Base-by-base conservation (phyloP, 2,113 vertebrate species). In the Hemiscyllium ocellatum region DNA sequence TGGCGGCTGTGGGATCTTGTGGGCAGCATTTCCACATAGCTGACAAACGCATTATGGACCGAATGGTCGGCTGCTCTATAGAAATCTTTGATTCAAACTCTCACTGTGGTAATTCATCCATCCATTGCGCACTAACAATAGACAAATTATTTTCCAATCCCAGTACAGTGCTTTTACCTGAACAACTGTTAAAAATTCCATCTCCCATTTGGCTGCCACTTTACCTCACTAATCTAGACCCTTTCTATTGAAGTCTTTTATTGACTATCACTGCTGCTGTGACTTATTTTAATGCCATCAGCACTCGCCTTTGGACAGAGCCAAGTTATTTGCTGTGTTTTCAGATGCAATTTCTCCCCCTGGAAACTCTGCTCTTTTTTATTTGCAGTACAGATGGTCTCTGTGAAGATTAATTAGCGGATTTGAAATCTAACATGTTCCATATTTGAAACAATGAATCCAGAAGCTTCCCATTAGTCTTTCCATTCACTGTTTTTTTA, bases 391-490 rank as follows among this genome's bases (percentile, higher is more conserved):
- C 61, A 93, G 65, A 93, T 66, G 61, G 65, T 37, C 37, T 93
- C 33, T 20, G 33, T 68, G 65, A 68, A 93, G 89, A 93, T 93
- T 93, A 93, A 93, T 93, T 72, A 95, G 69, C 5, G 26, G 68
- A 47, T 72, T 76, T 76, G 22, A 72, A 95, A 52, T 33, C 12
- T 15, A 95, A 24, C 68, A 19, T 47, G 94, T 52, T 95, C 94
- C 69, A 47, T 33, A 37, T n/a, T 50, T 70, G 69, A 95, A 50
- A 95, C 68, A 95, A 70, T 95, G 94, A 24, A 72, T 72, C 2
- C 66, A 95, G 42, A 50, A 70, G 26, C 8, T 0, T 19, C 94
- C 42, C 47, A 95, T 95, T 95, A 95, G 68, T 33, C 47, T 72
- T 37, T 52, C 13, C 69, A 70, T 37, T 69, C 26, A 22, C 20